A percentile compares a stretch with the other conserved stretches of the same genome.
These are phyloP conservation scores for Aricia agestis DNA, from an alignment of 1,140 invertebrate genomes.

Conservation along the genomic window DNA sequence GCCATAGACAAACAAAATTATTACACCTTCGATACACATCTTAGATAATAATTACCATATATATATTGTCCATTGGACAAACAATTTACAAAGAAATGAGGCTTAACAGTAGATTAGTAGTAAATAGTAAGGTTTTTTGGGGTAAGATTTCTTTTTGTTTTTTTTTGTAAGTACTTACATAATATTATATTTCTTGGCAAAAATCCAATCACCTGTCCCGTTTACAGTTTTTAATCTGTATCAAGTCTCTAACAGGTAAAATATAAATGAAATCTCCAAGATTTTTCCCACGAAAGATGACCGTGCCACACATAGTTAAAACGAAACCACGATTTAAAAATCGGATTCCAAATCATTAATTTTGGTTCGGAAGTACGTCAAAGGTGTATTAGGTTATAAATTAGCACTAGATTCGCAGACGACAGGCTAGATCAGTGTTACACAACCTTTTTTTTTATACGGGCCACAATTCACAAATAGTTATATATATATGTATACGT, in stretches of 20 bases:
- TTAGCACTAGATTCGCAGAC: slow-evolving; percentile 45
- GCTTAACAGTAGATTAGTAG: no score
- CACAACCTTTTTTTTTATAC: no score
- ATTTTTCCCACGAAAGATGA: not conserved
- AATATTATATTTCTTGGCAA: not conserved
- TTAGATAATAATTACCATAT: not conserved
- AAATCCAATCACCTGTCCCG: not conserved
- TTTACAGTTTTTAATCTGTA: not conserved
- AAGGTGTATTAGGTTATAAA: slow-evolving; percentile 29
- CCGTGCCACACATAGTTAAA: not conserved
- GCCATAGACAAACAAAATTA: slow-evolving; percentile 3
- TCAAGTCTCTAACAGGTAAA: not conserved
- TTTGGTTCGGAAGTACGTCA: slow-evolving; percentile 21
- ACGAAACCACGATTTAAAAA: slow-evolving; percentile 16
- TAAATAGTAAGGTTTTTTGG: no score
- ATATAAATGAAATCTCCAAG: not conserved
- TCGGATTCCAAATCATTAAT: slow-evolving; percentile 17
- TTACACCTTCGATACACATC: not conserved
- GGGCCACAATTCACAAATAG: no score
- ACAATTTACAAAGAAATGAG: no score
- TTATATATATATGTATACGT: no score
- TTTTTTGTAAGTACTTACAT: no score
- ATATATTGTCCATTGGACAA: no score
- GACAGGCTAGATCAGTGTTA: slow-evolving; percentile 24
- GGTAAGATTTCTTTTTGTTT: no score